Evolutionary conservation across 2,113 vertebrate species (phyloP), one percentile per base, ranked within the genome.

Genomic region (Brevimyrus niger): DNA sequence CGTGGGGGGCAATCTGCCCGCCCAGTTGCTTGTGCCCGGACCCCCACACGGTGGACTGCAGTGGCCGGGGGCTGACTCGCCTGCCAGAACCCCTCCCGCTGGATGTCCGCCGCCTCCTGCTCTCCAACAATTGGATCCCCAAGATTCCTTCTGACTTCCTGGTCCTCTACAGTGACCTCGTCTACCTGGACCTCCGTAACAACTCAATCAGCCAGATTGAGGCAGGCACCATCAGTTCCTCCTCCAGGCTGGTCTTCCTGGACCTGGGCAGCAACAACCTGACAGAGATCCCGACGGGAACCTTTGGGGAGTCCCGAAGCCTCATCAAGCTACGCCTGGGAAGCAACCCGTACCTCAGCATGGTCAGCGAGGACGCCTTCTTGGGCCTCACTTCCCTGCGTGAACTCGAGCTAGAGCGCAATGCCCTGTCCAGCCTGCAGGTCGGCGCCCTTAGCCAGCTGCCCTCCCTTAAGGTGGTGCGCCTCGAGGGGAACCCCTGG

Each of bases 401-500:
- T 90, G 98, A 99, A 94, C 94, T 99, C 90, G 98, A 99, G 92
- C 89, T 99, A 92, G 97, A 99, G 89, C 96, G 96, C 92, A 99
- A 99, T 92, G 96, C 97, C 13, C 95, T 99, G 42, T 97, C 97
- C 46, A 94, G 96, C 93, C 96, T 99, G 31, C 96, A 94, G 44
- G 97, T 98, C 93, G 96, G 96, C 88, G 94, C 96, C 87, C 94
- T 99, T 89, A 97, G 95, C 90, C 96, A 97, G 17, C 94, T 99
- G 90, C 97, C 97, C 61, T 98, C 97, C 53, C 95, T 99, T 89
- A 95, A 97, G 92, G 92, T 96, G 42, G 93, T 99, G 90, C 97
- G 97, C 91, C 92, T 99, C 38, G 98, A 99, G 93, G 98, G 97
- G 88, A 99, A 99, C 95, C 98, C 98, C 0, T 99, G 98, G 98